Evolutionary conservation across 2,797 vertebrate genomes (phyloP).

Genomic region (Petrocephalus schoutedeni): DNA sequence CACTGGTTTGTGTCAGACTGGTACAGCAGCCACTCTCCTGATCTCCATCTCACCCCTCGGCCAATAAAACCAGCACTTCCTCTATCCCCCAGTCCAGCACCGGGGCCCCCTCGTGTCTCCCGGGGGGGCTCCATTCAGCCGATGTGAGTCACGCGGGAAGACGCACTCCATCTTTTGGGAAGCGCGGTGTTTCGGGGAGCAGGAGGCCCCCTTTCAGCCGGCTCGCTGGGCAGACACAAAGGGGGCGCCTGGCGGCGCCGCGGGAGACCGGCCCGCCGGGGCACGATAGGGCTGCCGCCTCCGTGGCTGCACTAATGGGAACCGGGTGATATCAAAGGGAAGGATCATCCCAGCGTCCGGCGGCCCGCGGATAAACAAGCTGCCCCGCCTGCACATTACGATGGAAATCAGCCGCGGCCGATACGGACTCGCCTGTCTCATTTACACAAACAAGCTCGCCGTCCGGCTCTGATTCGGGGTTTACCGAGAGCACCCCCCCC

Average conservation of each 20-base stretch:
- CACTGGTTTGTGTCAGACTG: background rate
- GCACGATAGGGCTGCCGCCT: constrained; percentile 41
- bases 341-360: constrained; percentile 65
- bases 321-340: constrained; percentile 68
- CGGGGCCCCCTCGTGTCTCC: background rate
- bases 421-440: constrained; percentile 59
- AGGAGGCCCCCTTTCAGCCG: constrained; percentile 55
- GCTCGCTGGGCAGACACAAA: constrained; percentile 55
- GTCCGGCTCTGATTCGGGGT: constrained; percentile 33
- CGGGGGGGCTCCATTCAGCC: background rate
- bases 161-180: background rate
- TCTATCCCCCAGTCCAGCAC: background rate
- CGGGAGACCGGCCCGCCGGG: constrained; percentile 60
- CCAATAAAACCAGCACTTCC: background rate
- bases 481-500: constrained; percentile 40
- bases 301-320: constrained; percentile 65
- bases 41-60: background rate
- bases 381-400: constrained; percentile 55
- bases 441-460: constrained; percentile 33
- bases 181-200: constrained; percentile 27
- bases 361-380: constrained; percentile 65
- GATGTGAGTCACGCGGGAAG: background rate
- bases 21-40: constrained; percentile 16
- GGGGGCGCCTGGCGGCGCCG: constrained; percentile 64
- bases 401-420: constrained; percentile 64